Base-by-base conservation (phyloP, 2,113 vertebrate species). In the Centropristis striata region DNA sequence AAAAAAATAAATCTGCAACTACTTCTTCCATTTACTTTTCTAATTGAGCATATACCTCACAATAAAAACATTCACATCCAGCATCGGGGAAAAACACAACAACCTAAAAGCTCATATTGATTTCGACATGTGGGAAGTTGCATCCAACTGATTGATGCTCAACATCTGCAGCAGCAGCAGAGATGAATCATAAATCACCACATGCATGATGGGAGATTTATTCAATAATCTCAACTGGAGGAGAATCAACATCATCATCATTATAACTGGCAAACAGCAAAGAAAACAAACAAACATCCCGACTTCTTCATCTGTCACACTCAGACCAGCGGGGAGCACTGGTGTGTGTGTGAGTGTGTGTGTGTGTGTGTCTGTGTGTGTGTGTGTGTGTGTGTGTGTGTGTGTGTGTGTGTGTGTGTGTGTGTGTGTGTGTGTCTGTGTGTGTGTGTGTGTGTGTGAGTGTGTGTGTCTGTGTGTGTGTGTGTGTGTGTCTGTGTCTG, bases 101-200 rank as follows among this genome's bases (percentile, higher is more conserved):
- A 39, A 39, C 4, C 16, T 51, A 1, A 21, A n/a, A 23, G n/a
- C 39, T 23, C 32, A 69, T 3, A 20, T 13, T 11, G 21, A 41
- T 69, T 27, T 1, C 0, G 8, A 53, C 15, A 69, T 27, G 53
- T 44, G 18, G 13, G 25, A 71, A 23, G 23, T 55, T 28, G 2
- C 20, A 27, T 50, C 2, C n/a, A 55, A 41, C 49, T n/a, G 8
- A 46, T 23, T 63, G 13, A 14, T 20, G 23, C 7, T 32, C n/a
- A 20, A 65, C 61, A 74, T 74, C 70, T 59, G 41, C 47, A 63
- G 2, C 49, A 73, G 69, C 80, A 59, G 39, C 27, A 3, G 18
- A 54, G 27, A 51, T 21, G 5, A 73, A 51, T n/a, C 23, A 36
- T 27, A 36, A 42, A n/a, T 2, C 20, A 36, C 21, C 36, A 50